phyloP scores from a whole-genome alignment of 2,888 invertebrate species.

The Drosophila conformis region DNA sequence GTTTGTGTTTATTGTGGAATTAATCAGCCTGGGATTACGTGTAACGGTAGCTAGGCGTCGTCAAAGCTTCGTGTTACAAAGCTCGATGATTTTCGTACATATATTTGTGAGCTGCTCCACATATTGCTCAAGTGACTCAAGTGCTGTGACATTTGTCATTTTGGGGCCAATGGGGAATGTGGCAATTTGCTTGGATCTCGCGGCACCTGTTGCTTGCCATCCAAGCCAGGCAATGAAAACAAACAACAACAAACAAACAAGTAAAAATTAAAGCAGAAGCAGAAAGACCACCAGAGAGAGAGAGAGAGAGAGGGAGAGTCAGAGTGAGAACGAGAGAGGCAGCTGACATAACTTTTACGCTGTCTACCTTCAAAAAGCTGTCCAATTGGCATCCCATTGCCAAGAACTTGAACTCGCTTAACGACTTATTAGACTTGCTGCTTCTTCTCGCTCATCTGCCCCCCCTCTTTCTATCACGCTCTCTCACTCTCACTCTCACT shows the following conservation, averaged over 20 bases:
- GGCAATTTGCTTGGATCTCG: constrained; percentile 30
- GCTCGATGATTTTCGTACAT: constrained; percentile 32
- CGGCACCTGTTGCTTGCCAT: constrained; percentile 63
- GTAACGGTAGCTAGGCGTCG: constrained; percentile 40
- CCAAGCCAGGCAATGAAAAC: constrained; percentile 28
- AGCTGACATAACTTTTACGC: constrained; percentile 55
- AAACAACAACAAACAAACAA: constrained; percentile 10
- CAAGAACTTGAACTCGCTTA: constrained; percentile 75
- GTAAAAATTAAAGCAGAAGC: neutral
- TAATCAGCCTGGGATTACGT: neutral
- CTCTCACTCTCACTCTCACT: neutral
- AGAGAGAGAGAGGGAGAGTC: neutral
- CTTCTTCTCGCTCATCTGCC: constrained; percentile 9
- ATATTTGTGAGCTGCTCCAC: neutral
- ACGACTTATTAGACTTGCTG: constrained; percentile 32
- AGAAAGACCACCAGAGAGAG: constrained; percentile 1
- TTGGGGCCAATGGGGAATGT: constrained; percentile 10
- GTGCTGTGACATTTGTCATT: constrained; percentile 16
- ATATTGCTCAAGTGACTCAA: constrained; percentile 13
- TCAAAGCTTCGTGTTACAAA: constrained; percentile 31
- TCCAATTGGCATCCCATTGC: constrained; percentile 63
- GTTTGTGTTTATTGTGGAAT: neutral
- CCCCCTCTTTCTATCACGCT: neutral
- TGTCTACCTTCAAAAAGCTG: constrained; percentile 55
- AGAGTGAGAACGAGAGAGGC: constrained; percentile 20